phyloP scores from a whole-genome alignment of 2,797 vertebrate species.

The Bovichtus diacanthus region DNA sequence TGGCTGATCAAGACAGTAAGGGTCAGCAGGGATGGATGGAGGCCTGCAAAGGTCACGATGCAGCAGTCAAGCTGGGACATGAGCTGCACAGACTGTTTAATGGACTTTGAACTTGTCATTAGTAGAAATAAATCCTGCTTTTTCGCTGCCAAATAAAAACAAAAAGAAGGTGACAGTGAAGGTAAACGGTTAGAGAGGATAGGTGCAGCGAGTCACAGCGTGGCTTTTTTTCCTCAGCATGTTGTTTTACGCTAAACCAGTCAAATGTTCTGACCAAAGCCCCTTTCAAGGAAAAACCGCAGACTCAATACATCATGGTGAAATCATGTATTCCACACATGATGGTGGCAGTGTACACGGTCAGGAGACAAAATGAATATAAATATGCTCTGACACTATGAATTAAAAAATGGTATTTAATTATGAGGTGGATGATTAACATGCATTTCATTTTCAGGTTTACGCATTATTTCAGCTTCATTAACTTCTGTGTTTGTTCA shows the following conservation, averaged over 20 bases:
- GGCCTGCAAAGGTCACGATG: neutral
- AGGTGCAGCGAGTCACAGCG: slow-evolving; percentile 13
- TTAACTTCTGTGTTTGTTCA: neutral
- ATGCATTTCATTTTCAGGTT: neutral
- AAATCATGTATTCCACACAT: neutral
- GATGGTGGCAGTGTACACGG: neutral
- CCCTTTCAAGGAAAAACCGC: neutral
- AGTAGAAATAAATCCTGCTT: slow-evolving; percentile 17
- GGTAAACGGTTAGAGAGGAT: slow-evolving; percentile 27
- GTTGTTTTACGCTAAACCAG: slow-evolving; percentile 17
- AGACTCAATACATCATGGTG: neutral
- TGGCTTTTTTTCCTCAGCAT: slow-evolving; percentile 10
- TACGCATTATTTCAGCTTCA: neutral
- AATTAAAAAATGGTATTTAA: neutral
- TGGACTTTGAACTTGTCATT: slow-evolving; percentile 23
- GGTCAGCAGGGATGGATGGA: neutral
- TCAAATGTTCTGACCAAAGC: slow-evolving; percentile 23
- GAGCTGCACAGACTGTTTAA: slow-evolving; percentile 11
- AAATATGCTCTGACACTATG: neutral
- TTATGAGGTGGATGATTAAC: neutral
- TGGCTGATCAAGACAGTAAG: neutral
- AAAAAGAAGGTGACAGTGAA: slow-evolving; percentile 12
- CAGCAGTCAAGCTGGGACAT: slow-evolving; percentile 12
- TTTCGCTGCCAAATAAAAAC: slow-evolving; percentile 28
- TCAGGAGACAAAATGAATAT: neutral